Evolutionary conservation across 2,113 vertebrate species (phyloP).

Genomic region (Grantiella picta): DNA sequence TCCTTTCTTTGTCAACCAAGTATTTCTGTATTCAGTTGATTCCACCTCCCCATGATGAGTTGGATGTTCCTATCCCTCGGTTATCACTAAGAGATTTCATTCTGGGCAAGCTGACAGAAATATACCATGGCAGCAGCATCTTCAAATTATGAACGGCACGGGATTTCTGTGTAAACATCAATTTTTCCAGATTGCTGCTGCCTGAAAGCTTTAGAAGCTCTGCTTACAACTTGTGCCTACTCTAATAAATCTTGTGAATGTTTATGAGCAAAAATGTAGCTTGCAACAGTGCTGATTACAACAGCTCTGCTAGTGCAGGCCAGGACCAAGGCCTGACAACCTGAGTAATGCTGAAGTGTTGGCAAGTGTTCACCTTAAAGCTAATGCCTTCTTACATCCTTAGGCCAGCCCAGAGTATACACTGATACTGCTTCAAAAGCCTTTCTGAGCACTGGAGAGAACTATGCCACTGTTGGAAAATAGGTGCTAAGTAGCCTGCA

Average conservation of each 20-base stretch:
- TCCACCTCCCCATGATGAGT: slow-evolving; percentile 50
- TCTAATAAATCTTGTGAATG: slow-evolving; percentile 39
- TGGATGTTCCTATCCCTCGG: background rate
- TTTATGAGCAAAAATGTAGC: slow-evolving; percentile 15
- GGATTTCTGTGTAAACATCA: slow-evolving; percentile 64
- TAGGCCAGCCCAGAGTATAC: background rate
- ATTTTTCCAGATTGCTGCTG: slow-evolving; percentile 70
- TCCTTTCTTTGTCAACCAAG: background rate
- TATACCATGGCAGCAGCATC: slow-evolving; percentile 58
- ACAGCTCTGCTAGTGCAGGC: background rate
- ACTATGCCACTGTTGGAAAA: background rate
- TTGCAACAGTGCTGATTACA: background rate
- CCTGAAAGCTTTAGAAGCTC: slow-evolving; percentile 56
- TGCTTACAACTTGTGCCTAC: background rate
- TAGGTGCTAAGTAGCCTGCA: slow-evolving; percentile 20
- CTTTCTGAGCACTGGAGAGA: background rate
- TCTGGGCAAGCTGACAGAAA: slow-evolving; percentile 56
- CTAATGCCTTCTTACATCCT: background rate
- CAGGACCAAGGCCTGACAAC: background rate
- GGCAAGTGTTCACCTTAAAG: background rate
- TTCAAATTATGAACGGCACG: slow-evolving; percentile 35
- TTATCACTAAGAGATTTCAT: slow-evolving; percentile 65
- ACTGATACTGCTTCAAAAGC: background rate
- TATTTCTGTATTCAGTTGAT: slow-evolving; percentile 44
- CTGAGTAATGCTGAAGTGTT: background rate